These are phyloP conservation scores for Pterois miles DNA, from an alignment of 2,797 vertebrate species.

Conservation along the genomic window DNA sequence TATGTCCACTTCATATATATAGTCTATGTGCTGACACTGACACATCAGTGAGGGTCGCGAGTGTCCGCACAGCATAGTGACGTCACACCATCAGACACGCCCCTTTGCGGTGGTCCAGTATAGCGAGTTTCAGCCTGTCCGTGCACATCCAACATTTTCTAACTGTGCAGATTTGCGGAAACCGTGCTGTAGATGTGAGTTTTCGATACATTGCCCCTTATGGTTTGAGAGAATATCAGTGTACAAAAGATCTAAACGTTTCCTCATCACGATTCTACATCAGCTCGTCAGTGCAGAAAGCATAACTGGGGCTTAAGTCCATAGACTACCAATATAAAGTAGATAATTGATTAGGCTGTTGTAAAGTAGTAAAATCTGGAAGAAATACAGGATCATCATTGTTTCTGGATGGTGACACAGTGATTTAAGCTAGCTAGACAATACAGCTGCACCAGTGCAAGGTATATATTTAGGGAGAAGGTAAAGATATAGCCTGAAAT, in stretches of 20 bases:
- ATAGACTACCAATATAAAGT: not conserved
- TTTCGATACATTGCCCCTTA: not conserved
- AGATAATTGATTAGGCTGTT: not conserved
- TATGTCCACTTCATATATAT: too few species aligned
- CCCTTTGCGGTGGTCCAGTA: not conserved
- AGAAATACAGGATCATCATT: not conserved
- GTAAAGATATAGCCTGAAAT: not conserved
- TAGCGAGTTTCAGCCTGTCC: not conserved
- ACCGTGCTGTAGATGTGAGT: not conserved
- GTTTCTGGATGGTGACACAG: not conserved
- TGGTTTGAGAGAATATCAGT: too few species aligned
- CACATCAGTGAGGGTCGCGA: too few species aligned
- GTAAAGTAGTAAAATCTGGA: not conserved
- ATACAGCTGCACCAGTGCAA: not conserved
- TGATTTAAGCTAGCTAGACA: not conserved
- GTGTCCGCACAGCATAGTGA: not conserved
- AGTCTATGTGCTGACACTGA: too few species aligned
- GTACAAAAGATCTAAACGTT: too few species aligned
- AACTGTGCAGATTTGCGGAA: not conserved
- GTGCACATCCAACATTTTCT: not conserved
- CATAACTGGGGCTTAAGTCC: not conserved
- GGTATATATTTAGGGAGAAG: not conserved
- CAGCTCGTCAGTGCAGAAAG: too few species aligned
- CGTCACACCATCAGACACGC: not conserved
- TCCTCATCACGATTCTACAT: too few species aligned